These are phyloP conservation scores for Lasioglossum morio DNA, from an alignment of 2,888 invertebrate species.

Conservation along the genomic window DNA sequence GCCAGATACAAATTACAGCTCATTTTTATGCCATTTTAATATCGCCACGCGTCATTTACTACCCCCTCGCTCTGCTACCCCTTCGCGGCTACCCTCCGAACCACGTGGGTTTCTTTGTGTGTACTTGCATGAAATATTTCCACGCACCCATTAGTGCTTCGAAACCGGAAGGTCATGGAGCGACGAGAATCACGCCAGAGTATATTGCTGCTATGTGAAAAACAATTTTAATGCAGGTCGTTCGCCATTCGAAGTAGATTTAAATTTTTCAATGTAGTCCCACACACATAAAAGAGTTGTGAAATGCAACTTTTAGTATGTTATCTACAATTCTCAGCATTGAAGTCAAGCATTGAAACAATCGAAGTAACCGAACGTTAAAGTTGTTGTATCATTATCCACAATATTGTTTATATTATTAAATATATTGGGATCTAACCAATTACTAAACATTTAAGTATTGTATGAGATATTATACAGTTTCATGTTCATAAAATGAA, in stretches of 20 bases:
- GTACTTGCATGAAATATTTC: conserved; percentile 75
- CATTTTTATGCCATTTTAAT: conserved; percentile 85
- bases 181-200: conserved; percentile 63
- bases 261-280: too few relatives aligned
- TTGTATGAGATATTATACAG: too few relatives aligned
- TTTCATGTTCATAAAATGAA: too few relatives aligned
- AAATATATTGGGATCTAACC: too few relatives aligned
- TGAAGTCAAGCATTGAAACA: too few relatives aligned
- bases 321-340: too few relatives aligned
- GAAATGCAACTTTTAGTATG: too few relatives aligned
- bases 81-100: conserved; percentile 20
- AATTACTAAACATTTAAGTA: too few relatives aligned
- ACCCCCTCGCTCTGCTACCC: conserved; percentile 74
- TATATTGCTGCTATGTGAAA: conserved; percentile 64
- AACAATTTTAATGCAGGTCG: conserved; percentile 52
- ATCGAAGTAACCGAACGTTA: too few relatives aligned
- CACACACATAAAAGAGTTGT: too few relatives aligned
- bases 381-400: too few relatives aligned
- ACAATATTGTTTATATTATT: too few relatives aligned
- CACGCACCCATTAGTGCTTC: conserved; percentile 75
- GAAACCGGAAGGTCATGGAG: conserved; percentile 70
- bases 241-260: neutral
- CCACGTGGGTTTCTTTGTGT: conserved; percentile 47
- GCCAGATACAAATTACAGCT: conserved; percentile 84
- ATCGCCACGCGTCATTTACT: conserved; percentile 84